Evolutionary conservation across 1,140 invertebrate genomes (phyloP), one percentile per base, ranked within the genome.

Genomic region (Cherax quadricarinatus): DNA sequence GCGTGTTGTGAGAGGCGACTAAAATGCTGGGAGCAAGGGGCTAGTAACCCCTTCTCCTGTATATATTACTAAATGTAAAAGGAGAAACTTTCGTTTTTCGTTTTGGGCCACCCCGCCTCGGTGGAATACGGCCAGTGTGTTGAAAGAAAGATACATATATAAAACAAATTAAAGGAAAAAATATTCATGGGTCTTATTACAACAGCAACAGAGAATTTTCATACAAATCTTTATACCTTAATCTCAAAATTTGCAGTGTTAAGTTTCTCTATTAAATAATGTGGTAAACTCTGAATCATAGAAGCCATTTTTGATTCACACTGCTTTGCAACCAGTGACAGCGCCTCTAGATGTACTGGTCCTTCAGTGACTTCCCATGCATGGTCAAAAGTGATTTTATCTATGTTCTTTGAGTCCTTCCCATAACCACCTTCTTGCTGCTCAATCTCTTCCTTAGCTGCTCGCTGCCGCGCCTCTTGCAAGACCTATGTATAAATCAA

Each of bases 321-420:
- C 94, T 98, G 97, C 94, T 97, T 97, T 0, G 98, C 98, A 4
- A 98, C 95, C 96, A 99, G 98, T 95, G 98, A 98, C 30, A 99
- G 94, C 0, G 98, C 98, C 96, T 99, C 98, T 79, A 98, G 95
- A 95, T 98, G 97, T 7, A 98, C 97, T 70, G 98, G 95, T 9
- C 98, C 96, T 97, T 94, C 97, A 97, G 95, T 98, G 97, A 95
- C 98, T 98, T 95, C 98, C 98, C 60, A 98, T 95, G 89, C 96
- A 96, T 94, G 98, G 97, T 95, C 98, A 98, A 94, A 89, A 21
- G 48, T 98, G 97, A 16, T 97, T 95, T 94, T 97, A 97, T 95
- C 94, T 95, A 93, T 94, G 78, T 78, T 95, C 94, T 94, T 97
- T 96, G 83, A 96, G 94, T 80, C 88, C 92, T 86, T 95, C 94